Evolutionary conservation across 2,888 invertebrate species (phyloP), one percentile per base, ranked within the genome.

Genomic region (Drosophila histrio): DNA sequence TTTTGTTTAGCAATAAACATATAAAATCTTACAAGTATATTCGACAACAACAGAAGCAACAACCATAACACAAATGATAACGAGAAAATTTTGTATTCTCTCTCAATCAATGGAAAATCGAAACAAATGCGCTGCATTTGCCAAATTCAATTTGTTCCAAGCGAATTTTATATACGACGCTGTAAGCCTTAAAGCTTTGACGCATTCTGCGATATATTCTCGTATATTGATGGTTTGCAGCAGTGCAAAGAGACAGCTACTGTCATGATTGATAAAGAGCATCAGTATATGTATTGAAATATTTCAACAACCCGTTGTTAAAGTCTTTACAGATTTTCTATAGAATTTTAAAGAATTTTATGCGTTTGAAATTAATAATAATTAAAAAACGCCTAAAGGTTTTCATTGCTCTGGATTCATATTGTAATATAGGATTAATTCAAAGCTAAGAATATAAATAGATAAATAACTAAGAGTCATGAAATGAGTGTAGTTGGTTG

Each of bases 1-100:
- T 72, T 83, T 80, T 82, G 87, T 82, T 72, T 77, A 66, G 71
- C 77, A 86, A 81, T 82, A 81, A 86, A 86, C 83, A 69, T 82
- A 68, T 64, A 86, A 56, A 71, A 80, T 67, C 59, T 77, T 67
- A 75, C 60, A 56, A 44, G 38, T 44, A 56, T 41, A 56, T 41
- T 43, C 41, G 34, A 21, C 39, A n/a, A 47, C 11, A 22, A 34
- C 47, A 53, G 32, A 56, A 52, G 38, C 77, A 63, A 63, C 70
- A 64, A 66, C 67, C 79, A 82, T 79, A 85, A 67, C 61, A 72
- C 28, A 66, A 79, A 64, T 62, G 70, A 71, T 62, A 41, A 57
- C 61, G 57, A 28, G 32, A 39, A 46, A 50, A 22, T 38, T 68
- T 39, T 34, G 56, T 49, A 63, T 68, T 56, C 67, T 62, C 66